Conservation (phyloP, 1,140 invertebrate species). For the Trichonephila clavata region DNA sequence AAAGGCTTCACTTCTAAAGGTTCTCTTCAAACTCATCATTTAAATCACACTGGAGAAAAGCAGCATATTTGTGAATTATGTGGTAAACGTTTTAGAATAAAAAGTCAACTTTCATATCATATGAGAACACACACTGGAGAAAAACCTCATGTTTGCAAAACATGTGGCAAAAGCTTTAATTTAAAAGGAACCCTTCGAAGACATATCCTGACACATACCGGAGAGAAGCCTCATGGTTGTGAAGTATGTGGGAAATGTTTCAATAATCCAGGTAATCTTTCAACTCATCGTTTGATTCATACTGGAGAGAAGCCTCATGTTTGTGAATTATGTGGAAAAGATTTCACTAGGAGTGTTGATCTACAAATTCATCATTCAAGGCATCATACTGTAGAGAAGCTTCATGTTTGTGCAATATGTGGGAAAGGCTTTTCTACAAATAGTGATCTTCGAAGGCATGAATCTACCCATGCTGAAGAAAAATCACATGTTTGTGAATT, state of each 20-base stretch:
- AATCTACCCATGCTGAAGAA: background rate
- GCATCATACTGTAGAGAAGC: background rate
- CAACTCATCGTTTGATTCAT: background rate
- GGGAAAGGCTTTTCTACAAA: background rate
- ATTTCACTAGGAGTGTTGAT: background rate
- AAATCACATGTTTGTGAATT: conserved; percentile 6
- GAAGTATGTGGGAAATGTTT: background rate
- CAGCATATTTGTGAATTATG: background rate
- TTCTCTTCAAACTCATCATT: no score
- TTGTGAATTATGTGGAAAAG: background rate
- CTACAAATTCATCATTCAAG: background rate
- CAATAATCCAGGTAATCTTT: background rate
- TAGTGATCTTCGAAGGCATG: background rate
- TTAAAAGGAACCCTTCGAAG: background rate
- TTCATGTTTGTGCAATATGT: background rate
- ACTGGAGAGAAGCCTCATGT: background rate
- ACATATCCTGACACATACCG: background rate
- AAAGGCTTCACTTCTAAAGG: no score
- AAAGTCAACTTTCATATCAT: background rate
- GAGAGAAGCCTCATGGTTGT: background rate
- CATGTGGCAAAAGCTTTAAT: background rate
- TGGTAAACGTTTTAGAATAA: background rate
- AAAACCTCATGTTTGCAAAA: background rate
- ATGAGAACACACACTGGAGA: background rate
- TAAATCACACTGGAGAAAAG: no score